These are phyloP conservation scores for Polyommatus icarus DNA, from an alignment of 2,888 invertebrate species.

Conservation along the genomic window DNA sequence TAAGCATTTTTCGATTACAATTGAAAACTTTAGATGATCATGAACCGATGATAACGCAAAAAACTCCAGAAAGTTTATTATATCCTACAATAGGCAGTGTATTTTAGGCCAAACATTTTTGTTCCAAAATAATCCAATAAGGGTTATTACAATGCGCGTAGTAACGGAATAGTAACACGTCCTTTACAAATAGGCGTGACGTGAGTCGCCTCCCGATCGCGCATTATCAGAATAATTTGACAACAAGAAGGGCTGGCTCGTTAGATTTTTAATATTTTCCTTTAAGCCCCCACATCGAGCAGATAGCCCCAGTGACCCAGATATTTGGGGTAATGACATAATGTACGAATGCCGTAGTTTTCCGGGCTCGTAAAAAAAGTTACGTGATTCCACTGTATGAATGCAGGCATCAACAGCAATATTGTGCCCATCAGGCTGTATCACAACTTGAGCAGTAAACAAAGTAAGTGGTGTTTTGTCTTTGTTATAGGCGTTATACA, in stretches of 20 bases:
- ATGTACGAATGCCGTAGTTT: constrained; percentile 3
- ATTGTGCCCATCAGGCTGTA: background rate
- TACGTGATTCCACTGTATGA: constrained; percentile 1
- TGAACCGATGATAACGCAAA: too few species aligned
- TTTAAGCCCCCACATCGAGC: background rate
- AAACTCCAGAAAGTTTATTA: too few species aligned
- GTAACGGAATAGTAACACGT: constrained; percentile 33
- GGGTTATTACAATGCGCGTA: constrained; percentile 26
- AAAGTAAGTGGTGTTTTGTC: background rate
- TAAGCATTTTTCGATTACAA: too few species aligned
- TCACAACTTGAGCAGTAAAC: background rate
- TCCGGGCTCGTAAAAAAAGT: constrained; percentile 1
- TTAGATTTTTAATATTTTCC: constrained; percentile 32
- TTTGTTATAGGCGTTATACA: background rate
- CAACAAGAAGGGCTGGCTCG: constrained; percentile 30
- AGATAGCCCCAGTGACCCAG: constrained; percentile 18
- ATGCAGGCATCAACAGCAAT: constrained; percentile 7
- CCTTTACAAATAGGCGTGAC: constrained; percentile 32
- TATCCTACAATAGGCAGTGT: background rate
- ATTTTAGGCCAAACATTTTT: background rate
- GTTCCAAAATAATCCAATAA: constrained; percentile 23
- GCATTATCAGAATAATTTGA: constrained; percentile 32
- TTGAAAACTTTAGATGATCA: too few species aligned
- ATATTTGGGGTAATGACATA: constrained; percentile 16
- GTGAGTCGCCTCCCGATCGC: constrained; percentile 29